Evolutionary conservation across 2,888 invertebrate species (phyloP).

Genomic region (Polyommatus icarus): DNA sequence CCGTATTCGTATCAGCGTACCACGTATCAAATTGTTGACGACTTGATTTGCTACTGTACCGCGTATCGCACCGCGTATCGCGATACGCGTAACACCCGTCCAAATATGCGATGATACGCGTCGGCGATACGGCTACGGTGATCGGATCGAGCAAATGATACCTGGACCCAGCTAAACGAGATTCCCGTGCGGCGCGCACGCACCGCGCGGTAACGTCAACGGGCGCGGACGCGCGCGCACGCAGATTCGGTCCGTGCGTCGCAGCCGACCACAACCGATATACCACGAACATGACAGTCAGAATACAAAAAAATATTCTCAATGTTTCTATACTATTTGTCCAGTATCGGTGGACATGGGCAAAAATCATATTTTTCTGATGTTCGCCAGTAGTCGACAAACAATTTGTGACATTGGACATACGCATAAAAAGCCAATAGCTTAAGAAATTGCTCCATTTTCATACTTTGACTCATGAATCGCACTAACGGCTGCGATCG

Average conservation of each 20-base stretch:
- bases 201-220: constrained; percentile 35
- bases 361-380: neutral
- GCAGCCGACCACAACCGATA: neutral
- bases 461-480: neutral
- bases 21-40: too few species aligned
- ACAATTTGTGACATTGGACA: neutral
- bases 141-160: too few species aligned
- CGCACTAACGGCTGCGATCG: neutral
- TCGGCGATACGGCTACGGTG: too few species aligned
- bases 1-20: too few species aligned
- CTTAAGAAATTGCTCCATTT: neutral
- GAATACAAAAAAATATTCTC: neutral
- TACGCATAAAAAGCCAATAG: neutral
- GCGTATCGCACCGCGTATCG: too few species aligned
- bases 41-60: too few species aligned
- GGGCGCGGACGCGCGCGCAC: neutral
- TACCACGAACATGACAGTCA: neutral
- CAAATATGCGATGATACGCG: too few species aligned
- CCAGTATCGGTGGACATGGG: neutral
- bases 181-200: constrained; percentile 35
- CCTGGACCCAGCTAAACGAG: constrained; percentile 28
- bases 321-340: neutral
- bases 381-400: neutral
- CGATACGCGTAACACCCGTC: too few species aligned
- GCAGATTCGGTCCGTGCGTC: neutral